A percentile compares a stretch with the other conserved stretches of the same genome.
Evolutionary conservation across 2,888 invertebrate species (phyloP).

Genomic region (Chromoteleia sp.): DNA sequence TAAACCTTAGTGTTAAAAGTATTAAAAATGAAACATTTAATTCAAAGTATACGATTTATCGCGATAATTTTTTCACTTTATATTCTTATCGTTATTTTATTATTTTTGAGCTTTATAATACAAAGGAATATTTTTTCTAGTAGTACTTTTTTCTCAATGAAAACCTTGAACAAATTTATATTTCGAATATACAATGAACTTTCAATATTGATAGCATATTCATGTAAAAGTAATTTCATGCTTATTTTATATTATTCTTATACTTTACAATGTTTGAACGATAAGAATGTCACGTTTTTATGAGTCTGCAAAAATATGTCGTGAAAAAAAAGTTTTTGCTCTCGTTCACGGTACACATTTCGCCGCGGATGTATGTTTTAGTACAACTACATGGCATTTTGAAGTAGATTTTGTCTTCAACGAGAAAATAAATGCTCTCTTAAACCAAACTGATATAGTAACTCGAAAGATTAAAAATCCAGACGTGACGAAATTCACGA

Average conservation of each 20-base stretch:
- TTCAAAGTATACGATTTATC: too few relatives aligned
- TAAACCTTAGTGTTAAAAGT: too few relatives aligned
- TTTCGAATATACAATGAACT: constrained; percentile 3
- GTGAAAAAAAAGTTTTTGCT: constrained; percentile 20
- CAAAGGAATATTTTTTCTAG: too few relatives aligned
- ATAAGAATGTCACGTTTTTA: constrained; percentile 36
- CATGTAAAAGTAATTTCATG: constrained; percentile 21
- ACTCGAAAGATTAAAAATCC: constrained; percentile 69
- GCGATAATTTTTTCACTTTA: too few relatives aligned
- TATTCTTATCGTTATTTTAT: too few relatives aligned
- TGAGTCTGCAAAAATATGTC: constrained; percentile 24
- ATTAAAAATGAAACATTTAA: too few relatives aligned
- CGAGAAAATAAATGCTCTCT: constrained; percentile 54
- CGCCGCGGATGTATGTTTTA: constrained; percentile 34
- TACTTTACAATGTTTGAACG: constrained; percentile 24
- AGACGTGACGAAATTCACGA: constrained; percentile 70
- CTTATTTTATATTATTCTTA: constrained; percentile 14
- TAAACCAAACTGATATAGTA: constrained; percentile 62
- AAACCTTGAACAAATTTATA: background rate
- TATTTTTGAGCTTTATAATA: too few relatives aligned
- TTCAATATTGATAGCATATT: constrained; percentile 22
- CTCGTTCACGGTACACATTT: constrained; percentile 17
- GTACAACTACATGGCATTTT: constrained; percentile 51
- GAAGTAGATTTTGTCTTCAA: constrained; percentile 59
- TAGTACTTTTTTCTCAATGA: too few relatives aligned